These are phyloP conservation scores for Melieria crassipennis DNA, from an alignment of 2,888 invertebrate genomes.

Conservation along the genomic window DNA sequence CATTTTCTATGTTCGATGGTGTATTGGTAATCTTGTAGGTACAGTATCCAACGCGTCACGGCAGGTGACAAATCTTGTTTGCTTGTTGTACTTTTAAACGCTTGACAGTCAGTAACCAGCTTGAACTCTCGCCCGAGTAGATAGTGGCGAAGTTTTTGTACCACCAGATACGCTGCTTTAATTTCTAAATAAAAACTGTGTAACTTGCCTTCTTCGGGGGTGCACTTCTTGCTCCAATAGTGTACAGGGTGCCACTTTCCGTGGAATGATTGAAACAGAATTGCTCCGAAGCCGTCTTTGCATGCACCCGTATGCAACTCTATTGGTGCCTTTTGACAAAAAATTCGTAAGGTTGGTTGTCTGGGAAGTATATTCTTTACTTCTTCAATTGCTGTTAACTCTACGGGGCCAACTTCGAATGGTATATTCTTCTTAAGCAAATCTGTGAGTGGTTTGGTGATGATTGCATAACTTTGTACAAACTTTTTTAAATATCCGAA, in stretches of 20 bases:
- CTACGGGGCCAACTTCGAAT: not conserved
- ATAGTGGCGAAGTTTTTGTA: conserved; percentile 9
- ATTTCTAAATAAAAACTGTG: conserved; percentile 44
- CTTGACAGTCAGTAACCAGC: conserved; percentile 8
- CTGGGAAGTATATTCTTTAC: conserved; percentile 25
- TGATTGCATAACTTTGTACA: not conserved
- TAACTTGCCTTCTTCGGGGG: not conserved
- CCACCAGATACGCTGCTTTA: conserved; percentile 39
- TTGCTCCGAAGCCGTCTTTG: conserved; percentile 39
- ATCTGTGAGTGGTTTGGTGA: not conserved
- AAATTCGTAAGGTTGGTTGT: conserved; percentile 36
- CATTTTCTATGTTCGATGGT: conserved; percentile 39
- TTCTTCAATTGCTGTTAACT: conserved; percentile 12
- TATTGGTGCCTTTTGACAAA: conserved; percentile 23
- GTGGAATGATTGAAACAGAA: conserved; percentile 36
- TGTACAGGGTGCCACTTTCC: conserved; percentile 18
- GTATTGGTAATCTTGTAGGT: conserved; percentile 40
- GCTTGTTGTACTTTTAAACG: not conserved
- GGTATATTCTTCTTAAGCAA: not conserved
- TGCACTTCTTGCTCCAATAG: conserved; percentile 9
- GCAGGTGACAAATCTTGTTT: conserved; percentile 1
- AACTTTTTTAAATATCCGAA: not conserved
- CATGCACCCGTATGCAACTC: conserved; percentile 43
- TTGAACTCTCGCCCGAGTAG: not conserved
- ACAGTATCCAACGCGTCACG: conserved; percentile 41